Conservation (phyloP, 2,888 invertebrate species). For the Noctua comes region DNA sequence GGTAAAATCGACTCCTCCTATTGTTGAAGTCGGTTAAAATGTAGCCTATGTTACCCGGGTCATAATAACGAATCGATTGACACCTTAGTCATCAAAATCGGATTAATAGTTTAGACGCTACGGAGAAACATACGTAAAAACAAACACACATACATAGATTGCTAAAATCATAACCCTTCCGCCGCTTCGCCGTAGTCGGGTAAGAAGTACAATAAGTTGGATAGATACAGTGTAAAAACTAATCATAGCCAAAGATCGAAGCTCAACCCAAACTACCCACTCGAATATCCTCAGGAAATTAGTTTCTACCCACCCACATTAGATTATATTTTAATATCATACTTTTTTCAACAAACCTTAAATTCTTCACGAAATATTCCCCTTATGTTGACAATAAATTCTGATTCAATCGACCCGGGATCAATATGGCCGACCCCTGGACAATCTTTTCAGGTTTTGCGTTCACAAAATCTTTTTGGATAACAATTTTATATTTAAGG, state of each 20-base stretch:
- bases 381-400: slow-evolving; percentile 60
- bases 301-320: slow-evolving; percentile 48
- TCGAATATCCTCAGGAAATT: slow-evolving; percentile 50
- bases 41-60: too few species aligned
- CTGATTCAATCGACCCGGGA: slow-evolving; percentile 45
- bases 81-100: too few species aligned
- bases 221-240: neutral
- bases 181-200: too few species aligned
- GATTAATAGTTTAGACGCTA: too few species aligned
- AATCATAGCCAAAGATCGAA: neutral
- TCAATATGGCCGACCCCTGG: slow-evolving; percentile 51
- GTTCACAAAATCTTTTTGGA: slow-evolving; percentile 44
- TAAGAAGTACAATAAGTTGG: too few species aligned
- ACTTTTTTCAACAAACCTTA: slow-evolving; percentile 27
- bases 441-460: slow-evolving; percentile 39
- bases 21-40: too few species aligned
- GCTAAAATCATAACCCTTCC: too few species aligned
- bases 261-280: slow-evolving; percentile 1
- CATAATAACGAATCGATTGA: too few species aligned
- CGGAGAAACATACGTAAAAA: too few species aligned
- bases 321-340: slow-evolving; percentile 20
- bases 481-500: slow-evolving; percentile 47
- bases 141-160: too few species aligned
- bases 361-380: slow-evolving; percentile 54
- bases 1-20: too few species aligned